Evolutionary conservation across 2,113 vertebrate genomes (phyloP).

Genomic region (Carassius carassius): DNA sequence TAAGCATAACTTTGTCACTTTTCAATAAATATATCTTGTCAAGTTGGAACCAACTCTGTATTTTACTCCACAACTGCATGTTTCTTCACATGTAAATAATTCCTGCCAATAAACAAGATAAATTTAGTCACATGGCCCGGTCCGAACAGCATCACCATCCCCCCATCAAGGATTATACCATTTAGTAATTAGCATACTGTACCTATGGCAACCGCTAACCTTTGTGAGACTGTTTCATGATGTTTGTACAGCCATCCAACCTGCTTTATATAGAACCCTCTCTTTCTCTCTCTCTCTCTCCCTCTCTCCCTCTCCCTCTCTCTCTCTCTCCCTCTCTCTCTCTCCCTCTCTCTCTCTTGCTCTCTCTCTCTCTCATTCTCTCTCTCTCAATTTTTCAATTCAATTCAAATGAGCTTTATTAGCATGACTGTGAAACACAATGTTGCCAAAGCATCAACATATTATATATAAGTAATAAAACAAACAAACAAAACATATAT

Average conservation of each 20-base stretch:
- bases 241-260: constrained; percentile 75
- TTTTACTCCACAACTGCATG: background rate
- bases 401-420: too few species aligned
- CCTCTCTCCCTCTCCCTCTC: constrained; percentile 46
- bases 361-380: constrained; percentile 12
- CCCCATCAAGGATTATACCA: constrained; percentile 67
- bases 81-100: background rate
- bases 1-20: background rate
- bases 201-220: constrained; percentile 82
- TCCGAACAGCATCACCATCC: constrained; percentile 31
- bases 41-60: background rate
- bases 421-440: too few species aligned
- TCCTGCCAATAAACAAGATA: background rate
- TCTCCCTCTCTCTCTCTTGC: too few species aligned
- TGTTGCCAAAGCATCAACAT: too few species aligned
- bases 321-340: background rate
- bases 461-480: too few species aligned
- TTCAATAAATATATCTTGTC: background rate
- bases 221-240: constrained; percentile 78
- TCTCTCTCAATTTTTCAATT: too few species aligned
- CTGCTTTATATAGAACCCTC: constrained; percentile 72
- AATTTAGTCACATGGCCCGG: background rate
- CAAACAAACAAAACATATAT: too few species aligned
- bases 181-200: constrained; percentile 80
- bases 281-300: constrained; percentile 46